phyloP scores from a whole-genome alignment of 2,797 vertebrate species.

The Trematomus bernacchii region DNA sequence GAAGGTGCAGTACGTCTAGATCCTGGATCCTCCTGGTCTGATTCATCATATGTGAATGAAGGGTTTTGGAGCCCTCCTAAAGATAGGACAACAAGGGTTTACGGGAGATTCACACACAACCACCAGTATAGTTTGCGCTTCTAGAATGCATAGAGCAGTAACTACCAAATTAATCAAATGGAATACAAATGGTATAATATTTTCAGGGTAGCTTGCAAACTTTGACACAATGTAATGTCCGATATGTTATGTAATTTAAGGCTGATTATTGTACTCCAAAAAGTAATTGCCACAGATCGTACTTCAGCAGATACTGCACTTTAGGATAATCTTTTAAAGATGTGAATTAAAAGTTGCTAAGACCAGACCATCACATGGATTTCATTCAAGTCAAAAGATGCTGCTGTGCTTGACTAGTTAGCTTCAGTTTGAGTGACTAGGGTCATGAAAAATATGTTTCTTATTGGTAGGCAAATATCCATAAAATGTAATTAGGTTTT shows the following conservation, averaged over 20 bases:
- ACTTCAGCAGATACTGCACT: neutral
- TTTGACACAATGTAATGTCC: neutral
- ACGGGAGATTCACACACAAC: neutral
- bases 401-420: no score
- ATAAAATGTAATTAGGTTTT: neutral
- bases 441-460: no score
- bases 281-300: no score
- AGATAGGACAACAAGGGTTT: neutral
- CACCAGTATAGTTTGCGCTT: neutral
- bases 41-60: neutral
- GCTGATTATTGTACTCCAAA: neutral
- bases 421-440: no score
- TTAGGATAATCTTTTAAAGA: no score
- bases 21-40: neutral
- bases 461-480: neutral
- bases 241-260: neutral
- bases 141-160: neutral
- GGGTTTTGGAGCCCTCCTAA: conserved; percentile 24
- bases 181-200: neutral
- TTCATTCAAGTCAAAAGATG: neutral
- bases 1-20: neutral
- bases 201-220: neutral
- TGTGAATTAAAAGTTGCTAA: no score
- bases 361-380: no score
- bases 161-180: neutral